Base-by-base conservation (phyloP, 2,888 invertebrate genomes). In the Willowsia nigromaculata region DNA sequence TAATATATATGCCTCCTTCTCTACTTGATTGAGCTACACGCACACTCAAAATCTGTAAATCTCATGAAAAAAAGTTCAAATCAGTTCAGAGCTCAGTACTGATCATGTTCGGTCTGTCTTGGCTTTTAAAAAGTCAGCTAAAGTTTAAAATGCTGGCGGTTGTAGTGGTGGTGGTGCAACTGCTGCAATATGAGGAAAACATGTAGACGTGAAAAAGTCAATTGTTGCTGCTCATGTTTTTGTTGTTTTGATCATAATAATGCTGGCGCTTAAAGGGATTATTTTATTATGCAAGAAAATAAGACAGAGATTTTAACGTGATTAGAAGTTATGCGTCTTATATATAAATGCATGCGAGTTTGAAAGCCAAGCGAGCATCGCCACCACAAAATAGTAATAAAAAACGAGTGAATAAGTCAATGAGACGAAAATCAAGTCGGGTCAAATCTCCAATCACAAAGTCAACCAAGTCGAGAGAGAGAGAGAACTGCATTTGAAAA, bases 251-350 rank as follows among this genome's bases (percentile, higher is more conserved):
- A 22, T 85, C 18, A 40, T 25, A 65, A 33, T 47, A 43, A 88
- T 88, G 82, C 74, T 74, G 88, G 88, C 25, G 88, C 88, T 88
- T 40, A n/a, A 74, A 88, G 88, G 88, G 82, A 81, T 88, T 82
- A 56, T 43, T 81, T 87, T 87, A 86, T 86, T 50, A 88, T 82
- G 74, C 88, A 80, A 53, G 40, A 83, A 68, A 50, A 22, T 25
- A 27, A 33, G 37, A 81, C n/a, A 74, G 47, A 82, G 74, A 82
- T 74, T 47, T 82, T 88, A 82, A 80, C 74, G 71, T 88, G 88
- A 88, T 88, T 88, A 88, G 74, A 82, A 88, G 74, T 82, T 81
- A 71, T 74, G 68, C 27, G 71, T 53, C n/a, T n/a, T n/a, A n/a
- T 74, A 56, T 56, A 56, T 84, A 37, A 62, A 40, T 84, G 53